Percentiles rank a stretch among this genome's conserved stretches.
These are phyloP conservation scores for Periophthalmus magnuspinnatus DNA, from an alignment of 2,797 vertebrate genomes.

Conservation along the genomic window DNA sequence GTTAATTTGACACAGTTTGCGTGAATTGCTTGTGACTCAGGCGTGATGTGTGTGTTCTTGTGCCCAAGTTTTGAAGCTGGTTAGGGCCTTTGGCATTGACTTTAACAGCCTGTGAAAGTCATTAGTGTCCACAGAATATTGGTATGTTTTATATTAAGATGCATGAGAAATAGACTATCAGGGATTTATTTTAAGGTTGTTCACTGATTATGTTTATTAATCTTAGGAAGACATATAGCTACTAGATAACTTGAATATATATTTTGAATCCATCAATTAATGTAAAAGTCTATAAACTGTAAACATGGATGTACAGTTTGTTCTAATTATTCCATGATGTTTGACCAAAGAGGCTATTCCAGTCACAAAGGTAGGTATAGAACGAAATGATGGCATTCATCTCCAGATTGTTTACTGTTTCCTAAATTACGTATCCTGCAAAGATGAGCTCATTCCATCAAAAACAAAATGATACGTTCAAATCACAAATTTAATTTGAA, in stretches of 20 bases:
- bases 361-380: not conserved
- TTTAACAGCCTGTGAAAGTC: conserved; percentile 23
- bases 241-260: too few species aligned
- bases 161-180: not conserved
- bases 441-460: too few species aligned
- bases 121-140: conserved; percentile 18
- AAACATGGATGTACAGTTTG: not conserved
- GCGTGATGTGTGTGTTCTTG: conserved; percentile 49
- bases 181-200: not conserved
- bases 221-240: not conserved
- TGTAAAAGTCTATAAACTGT: not conserved
- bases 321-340: not conserved
- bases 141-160: conserved; percentile 16
- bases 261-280: too few species aligned
- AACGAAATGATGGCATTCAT: not conserved
- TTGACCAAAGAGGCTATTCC: not conserved
- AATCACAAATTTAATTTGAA: too few species aligned
- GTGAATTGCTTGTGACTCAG: conserved; percentile 28
- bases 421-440: too few species aligned
- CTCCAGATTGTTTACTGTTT: too few species aligned
- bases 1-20: conserved; percentile 47
- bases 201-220: not conserved
- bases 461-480: too few species aligned
- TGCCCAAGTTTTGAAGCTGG: conserved; percentile 39
- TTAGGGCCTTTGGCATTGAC: conserved; percentile 14